phyloP scores from a whole-genome alignment of 2,797 vertebrate species.

The Centroberyx gerrardi region DNA sequence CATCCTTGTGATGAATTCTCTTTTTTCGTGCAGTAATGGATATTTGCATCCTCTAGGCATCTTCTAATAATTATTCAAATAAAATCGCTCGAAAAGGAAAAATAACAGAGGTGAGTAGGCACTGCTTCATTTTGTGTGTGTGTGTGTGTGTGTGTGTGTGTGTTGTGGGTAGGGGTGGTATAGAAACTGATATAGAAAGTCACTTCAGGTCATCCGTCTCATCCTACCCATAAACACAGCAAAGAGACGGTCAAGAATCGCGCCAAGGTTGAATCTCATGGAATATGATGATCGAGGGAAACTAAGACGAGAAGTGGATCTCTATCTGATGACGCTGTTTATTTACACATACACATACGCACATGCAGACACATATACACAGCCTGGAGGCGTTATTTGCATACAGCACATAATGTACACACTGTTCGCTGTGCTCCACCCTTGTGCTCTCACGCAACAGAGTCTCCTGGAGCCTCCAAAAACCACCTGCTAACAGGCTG shows the following conservation, averaged over 20 bases:
- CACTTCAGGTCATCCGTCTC: background rate
- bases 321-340: slow-evolving; percentile 36
- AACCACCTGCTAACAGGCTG: slow-evolving; percentile 6
- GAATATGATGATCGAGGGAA: slow-evolving; percentile 52
- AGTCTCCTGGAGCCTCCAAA: slow-evolving; percentile 20
- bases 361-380: slow-evolving; percentile 14
- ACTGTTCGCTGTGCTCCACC: slow-evolving; percentile 54
- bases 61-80: too few species aligned
- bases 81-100: too few species aligned
- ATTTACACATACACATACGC: slow-evolving; percentile 29
- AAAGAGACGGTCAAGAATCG: too few species aligned
- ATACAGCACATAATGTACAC: slow-evolving; percentile 56
- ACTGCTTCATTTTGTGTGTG: too few species aligned
- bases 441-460: slow-evolving; percentile 61
- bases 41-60: too few species aligned
- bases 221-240: background rate
- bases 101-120: too few species aligned
- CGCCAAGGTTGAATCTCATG: background rate
- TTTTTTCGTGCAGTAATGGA: too few species aligned
- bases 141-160: too few species aligned
- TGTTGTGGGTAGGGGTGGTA: too few species aligned
- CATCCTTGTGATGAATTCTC: too few species aligned
- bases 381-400: slow-evolving; percentile 60
- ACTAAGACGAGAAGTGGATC: background rate
- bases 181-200: background rate